These are phyloP conservation scores for Acrossocheilus wenchowensis DNA, from an alignment of 2,797 vertebrate genomes.

Conservation along the genomic window DNA sequence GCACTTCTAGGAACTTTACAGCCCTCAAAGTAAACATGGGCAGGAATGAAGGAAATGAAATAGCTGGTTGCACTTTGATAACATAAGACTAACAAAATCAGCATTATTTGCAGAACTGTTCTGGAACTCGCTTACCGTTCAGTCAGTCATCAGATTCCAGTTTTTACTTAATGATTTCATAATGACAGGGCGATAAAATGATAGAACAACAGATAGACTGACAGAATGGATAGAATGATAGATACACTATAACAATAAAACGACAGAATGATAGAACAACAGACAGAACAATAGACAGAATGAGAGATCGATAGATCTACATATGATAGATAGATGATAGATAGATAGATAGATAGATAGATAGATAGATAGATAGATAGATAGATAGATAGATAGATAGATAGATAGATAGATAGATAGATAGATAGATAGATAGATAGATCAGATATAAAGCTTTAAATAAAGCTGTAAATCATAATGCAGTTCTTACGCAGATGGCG, in stretches of 20 bases:
- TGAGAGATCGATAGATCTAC: not conserved
- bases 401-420: not conserved
- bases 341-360: not conserved
- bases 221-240: not conserved
- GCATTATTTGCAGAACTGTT: not conserved
- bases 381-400: not conserved
- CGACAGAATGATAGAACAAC: not conserved
- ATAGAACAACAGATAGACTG: not conserved
- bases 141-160: not conserved
- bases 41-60: not conserved
- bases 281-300: not conserved
- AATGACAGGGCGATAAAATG: not conserved
- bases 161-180: not conserved
- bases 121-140: not conserved
- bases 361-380: not conserved
- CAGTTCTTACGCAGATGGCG: conserved; percentile 77
- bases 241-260: not conserved
- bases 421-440: not conserved
- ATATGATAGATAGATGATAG: not conserved
- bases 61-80: not conserved
- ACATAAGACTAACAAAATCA: not conserved
- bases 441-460: not conserved
- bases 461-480: not conserved
- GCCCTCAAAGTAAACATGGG: conserved; percentile 12
- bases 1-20: not conserved